These are phyloP conservation scores for Odontothrips loti DNA, from an alignment of 2,888 invertebrate species.

Conservation along the genomic window DNA sequence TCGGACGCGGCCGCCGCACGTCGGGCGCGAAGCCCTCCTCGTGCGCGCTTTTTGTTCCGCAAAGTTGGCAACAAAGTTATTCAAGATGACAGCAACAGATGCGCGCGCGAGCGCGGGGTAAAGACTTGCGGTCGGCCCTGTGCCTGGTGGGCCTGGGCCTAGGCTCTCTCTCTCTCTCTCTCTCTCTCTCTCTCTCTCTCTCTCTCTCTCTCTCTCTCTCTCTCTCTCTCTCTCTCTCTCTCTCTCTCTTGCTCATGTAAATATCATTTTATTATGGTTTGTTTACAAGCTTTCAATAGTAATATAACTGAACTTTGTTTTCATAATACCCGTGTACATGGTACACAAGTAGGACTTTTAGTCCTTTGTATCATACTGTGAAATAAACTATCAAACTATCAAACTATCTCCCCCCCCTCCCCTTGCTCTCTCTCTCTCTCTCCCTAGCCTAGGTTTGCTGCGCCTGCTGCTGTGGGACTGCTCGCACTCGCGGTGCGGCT, in stretches of 20 bases:
- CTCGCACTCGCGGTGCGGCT: not conserved
- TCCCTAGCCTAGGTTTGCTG: not conserved
- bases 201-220: too few relatives aligned
- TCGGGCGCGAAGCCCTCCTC: not conserved
- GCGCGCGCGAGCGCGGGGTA: not conserved
- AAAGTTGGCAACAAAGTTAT: constrained; percentile 23
- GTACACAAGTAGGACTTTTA: too few relatives aligned
- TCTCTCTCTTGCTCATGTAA: not conserved
- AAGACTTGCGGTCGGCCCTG: not conserved
- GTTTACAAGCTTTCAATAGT: too few relatives aligned
- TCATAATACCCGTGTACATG: not conserved
- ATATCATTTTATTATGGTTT: too few relatives aligned
- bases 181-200: not conserved
- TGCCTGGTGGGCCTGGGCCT: not conserved
- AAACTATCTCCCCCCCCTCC: not conserved
- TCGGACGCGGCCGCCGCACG: not conserved
- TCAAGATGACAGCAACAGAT: constrained; percentile 24
- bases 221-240: not conserved
- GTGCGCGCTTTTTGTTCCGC: not conserved
- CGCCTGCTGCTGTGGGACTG: too few relatives aligned
- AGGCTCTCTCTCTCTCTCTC: not conserved
- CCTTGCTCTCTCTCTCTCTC: not conserved
- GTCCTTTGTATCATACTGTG: too few relatives aligned
- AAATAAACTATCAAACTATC: too few relatives aligned
- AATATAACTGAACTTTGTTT: not conserved